Evolutionary conservation across 2,113 vertebrate genomes (phyloP), one percentile per base, ranked within the genome.

Genomic region (Gymnorhina tibicen): DNA sequence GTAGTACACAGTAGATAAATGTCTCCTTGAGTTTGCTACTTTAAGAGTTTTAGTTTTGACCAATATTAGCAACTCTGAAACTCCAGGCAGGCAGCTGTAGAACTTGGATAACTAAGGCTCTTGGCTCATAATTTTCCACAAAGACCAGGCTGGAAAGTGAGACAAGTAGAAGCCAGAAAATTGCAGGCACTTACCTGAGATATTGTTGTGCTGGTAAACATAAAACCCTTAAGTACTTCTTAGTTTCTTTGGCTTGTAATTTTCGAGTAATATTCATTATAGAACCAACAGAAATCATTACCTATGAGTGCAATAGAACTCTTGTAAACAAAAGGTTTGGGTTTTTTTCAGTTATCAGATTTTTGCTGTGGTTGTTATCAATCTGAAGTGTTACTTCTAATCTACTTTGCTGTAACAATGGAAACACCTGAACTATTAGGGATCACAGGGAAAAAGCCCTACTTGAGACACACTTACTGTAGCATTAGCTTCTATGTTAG

Each of bases 151-250:
- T 81, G 47, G 28, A 92, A 87, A 78, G 17, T 64, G 30, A 96
- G 68, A 53, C 50, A 91, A 95, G 46, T 53, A 66, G 78, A 68
- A 93, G 35, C 35, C 16, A 4, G 46, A 96, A 97, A 95, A 90
- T 32, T 93, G 33, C 58, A 50, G 73, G 24, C 52, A 81, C 20
- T 68, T 79, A 56, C 13, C 37, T 90, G 74, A 87, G 21, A 73
- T 46, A 60, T 8, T 56, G 16, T 74, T 74, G 20, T 75, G 30
- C 47, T 89, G 77, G 56, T 91, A 89, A 93, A 73, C 21, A 47
- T 63, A 76, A 91, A 87, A 82, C 12, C 5, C 15, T 85, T 50
- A 74, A 74, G 23, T 69, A 67, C 7, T 81, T 69, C 76, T 80
- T 59, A 42, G 49, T 58, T 77, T n/a, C n/a, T 85, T 72, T 49